Percentiles rank a stretch among this genome's conserved stretches.
Conservation (phyloP, 2,888 invertebrate genomes). For the Pteria penguin region DNA sequence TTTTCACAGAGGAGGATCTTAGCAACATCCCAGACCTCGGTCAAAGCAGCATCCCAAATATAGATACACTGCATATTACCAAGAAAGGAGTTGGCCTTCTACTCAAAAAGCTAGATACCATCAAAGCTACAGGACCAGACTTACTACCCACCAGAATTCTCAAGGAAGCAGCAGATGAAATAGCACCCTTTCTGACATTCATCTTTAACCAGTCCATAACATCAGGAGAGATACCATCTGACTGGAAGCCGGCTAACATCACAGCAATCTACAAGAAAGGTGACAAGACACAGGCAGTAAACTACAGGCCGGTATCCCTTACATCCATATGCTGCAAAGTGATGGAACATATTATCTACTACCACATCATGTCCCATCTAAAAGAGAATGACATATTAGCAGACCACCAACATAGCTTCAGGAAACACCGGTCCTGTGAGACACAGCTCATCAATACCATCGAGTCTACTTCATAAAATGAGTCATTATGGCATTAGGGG, state of each 20-base stretch:
- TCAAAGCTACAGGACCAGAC: slow-evolving; percentile 4
- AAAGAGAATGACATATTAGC: not conserved
- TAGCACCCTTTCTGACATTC: not conserved
- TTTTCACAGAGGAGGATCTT: too few relatives aligned
- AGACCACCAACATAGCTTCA: not conserved
- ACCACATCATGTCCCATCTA: not conserved
- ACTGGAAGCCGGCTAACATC: too few relatives aligned
- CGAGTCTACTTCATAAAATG: too few relatives aligned
- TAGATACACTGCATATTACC: too few relatives aligned
- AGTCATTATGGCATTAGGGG: too few relatives aligned
- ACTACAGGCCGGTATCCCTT: not conserved
- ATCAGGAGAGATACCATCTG: not conserved
- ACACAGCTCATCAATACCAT: too few relatives aligned
- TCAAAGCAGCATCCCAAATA: too few relatives aligned
- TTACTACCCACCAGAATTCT: not conserved
- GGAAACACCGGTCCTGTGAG: too few relatives aligned
- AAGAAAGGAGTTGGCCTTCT: not conserved
- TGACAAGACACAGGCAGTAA: too few relatives aligned
- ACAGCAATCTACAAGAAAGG: too few relatives aligned
- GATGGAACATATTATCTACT: not conserved
- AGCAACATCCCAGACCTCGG: too few relatives aligned
- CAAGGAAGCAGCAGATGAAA: not conserved
- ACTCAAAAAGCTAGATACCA: not conserved
- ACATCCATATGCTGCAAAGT: too few relatives aligned
- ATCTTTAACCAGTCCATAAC: not conserved